Evolutionary conservation across 1,140 invertebrate genomes (phyloP).

Genomic region (Pseudomyrmex pallidus): DNA sequence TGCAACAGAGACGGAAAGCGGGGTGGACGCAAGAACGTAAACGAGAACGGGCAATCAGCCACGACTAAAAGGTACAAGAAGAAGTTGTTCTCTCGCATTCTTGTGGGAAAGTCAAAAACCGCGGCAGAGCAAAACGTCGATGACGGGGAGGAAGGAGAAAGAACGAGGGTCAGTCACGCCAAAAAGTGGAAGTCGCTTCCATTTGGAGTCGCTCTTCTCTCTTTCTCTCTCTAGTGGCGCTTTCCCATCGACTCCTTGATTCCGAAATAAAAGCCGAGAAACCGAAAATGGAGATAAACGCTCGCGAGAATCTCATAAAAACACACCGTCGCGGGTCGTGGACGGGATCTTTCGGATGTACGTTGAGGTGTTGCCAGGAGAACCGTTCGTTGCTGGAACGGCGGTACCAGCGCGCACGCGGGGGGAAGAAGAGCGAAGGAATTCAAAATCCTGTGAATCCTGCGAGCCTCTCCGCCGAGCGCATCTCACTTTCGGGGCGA

Average conservation of each 20-base stretch:
- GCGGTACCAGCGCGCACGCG: constrained; percentile 12
- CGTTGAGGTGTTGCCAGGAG: constrained; percentile 33
- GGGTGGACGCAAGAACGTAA: constrained; percentile 8
- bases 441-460: constrained; percentile 74
- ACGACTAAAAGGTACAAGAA: constrained; percentile 43
- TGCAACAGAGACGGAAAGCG: neutral
- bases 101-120: constrained; percentile 74
- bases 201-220: constrained; percentile 49
- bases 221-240: constrained; percentile 5
- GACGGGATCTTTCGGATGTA: constrained; percentile 22
- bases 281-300: constrained; percentile 64
- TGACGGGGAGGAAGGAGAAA: neutral
- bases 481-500: constrained; percentile 53
- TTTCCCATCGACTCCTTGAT: constrained; percentile 74
- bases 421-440: constrained; percentile 67
- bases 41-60: constrained; percentile 39
- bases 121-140: neutral
- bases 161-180: constrained; percentile 64
- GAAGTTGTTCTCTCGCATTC: constrained; percentile 11
- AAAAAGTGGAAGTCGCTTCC: constrained; percentile 75
- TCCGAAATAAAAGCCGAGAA: constrained; percentile 65
- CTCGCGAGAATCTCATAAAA: constrained; percentile 71
- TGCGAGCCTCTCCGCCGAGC: constrained; percentile 41
- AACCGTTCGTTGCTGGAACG: constrained; percentile 11
- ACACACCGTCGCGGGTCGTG: constrained; percentile 68